Evolutionary conservation across 1,140 invertebrate genomes (phyloP).

Genomic region (Tetragnatha versicolor): DNA sequence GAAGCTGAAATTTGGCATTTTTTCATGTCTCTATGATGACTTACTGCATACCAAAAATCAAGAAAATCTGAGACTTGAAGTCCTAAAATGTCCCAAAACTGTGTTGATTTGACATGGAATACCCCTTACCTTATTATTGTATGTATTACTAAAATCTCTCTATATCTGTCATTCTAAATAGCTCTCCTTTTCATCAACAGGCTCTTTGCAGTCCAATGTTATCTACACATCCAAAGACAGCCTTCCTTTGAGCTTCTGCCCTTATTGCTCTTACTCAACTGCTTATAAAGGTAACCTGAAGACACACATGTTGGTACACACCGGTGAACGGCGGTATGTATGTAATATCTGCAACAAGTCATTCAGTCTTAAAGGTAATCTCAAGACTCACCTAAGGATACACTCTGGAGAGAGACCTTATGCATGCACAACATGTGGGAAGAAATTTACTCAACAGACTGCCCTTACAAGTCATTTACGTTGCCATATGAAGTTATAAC

Average conservation of each 20-base stretch:
- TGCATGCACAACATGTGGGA: conserved; percentile 10
- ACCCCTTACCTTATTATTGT: too few species aligned
- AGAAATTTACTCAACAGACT: conserved; percentile 22
- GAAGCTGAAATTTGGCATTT: too few species aligned
- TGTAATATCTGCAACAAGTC: conserved; percentile 57
- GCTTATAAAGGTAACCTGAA: conserved; percentile 35
- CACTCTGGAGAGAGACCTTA: conserved; percentile 24
- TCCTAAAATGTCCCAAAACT: too few species aligned
- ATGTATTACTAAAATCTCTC: too few species aligned
- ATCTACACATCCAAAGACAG: too few species aligned
- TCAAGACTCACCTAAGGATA: conserved; percentile 22
- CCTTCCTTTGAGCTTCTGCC: neutral
- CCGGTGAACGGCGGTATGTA: conserved; percentile 48
- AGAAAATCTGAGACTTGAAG: too few species aligned
- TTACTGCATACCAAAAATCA: too few species aligned
- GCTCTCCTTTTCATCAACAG: too few species aligned
- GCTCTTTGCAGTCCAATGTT: too few species aligned
- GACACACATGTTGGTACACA: conserved; percentile 36
- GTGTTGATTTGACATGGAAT: too few species aligned
- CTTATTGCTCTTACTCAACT: conserved; percentile 18
- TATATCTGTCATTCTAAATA: too few species aligned
- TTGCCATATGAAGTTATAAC: conserved; percentile 19
- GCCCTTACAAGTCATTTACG: conserved; percentile 10
- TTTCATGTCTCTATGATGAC: too few species aligned
- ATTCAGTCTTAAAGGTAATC: conserved; percentile 59